These are phyloP conservation scores for Craterocephalus amniculus DNA, from an alignment of 2,797 vertebrate species.

Conservation along the genomic window DNA sequence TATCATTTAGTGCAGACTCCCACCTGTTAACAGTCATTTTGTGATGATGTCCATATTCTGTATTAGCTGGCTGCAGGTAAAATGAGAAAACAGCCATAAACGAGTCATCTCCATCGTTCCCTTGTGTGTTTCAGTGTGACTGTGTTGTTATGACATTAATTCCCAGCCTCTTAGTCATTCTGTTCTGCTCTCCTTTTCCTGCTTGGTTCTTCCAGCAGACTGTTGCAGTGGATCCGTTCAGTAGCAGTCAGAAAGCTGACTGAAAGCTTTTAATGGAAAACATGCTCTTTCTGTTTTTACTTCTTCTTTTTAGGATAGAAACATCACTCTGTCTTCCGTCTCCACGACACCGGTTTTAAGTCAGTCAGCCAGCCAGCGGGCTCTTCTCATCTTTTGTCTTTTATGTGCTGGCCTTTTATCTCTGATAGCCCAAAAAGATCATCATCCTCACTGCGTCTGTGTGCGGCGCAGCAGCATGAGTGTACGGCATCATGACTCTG, in stretches of 20 bases:
- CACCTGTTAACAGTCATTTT: neutral
- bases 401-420: constrained; percentile 14
- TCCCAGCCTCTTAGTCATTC: constrained; percentile 17
- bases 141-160: constrained; percentile 13
- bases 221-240: neutral
- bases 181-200: neutral
- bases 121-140: neutral
- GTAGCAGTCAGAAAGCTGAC: constrained; percentile 11
- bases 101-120: neutral
- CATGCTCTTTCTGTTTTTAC: constrained; percentile 1
- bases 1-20: no score
- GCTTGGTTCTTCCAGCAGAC: neutral
- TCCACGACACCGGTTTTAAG: constrained; percentile 36
- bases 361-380: constrained; percentile 16
- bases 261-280: constrained; percentile 30
- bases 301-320: neutral
- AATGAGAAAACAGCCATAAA: neutral
- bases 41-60: neutral
- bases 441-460: neutral
- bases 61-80: neutral
- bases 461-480: neutral
- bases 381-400: constrained; percentile 32
- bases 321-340: constrained; percentile 21
- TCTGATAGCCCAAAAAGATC: constrained; percentile 25
- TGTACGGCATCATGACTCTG: neutral